These are phyloP conservation scores for Ochropleura plecta DNA, from an alignment of 2,888 invertebrate genomes.

Conservation along the genomic window DNA sequence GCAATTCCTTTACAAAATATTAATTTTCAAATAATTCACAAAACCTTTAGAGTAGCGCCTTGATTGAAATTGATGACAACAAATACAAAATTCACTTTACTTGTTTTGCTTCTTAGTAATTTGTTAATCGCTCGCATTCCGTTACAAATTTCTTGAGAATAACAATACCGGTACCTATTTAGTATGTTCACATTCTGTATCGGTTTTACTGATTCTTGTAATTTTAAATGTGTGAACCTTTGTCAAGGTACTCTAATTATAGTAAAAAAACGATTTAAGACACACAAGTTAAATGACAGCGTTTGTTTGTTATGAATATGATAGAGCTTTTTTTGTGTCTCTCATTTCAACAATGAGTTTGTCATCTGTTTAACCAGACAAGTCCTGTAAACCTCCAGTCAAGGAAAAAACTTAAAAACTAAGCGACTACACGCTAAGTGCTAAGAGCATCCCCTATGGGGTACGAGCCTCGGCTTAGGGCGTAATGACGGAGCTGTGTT, in stretches of 20 bases:
- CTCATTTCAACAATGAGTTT: too few species aligned
- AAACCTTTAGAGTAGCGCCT: conserved; percentile 46
- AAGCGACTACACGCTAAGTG: too few species aligned
- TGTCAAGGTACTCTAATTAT: neutral
- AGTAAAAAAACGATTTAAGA: neutral
- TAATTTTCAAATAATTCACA: conserved; percentile 47
- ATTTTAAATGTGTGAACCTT: conserved; percentile 22
- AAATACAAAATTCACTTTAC: conserved; percentile 61
- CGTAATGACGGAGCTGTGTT: too few species aligned
- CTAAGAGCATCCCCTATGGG: too few species aligned
- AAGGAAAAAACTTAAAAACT: too few species aligned
- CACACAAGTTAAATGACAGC: neutral
- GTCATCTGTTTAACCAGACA: too few species aligned
- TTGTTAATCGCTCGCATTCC: conserved; percentile 58
- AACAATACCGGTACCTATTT: conserved; percentile 34
- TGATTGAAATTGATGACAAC: conserved; percentile 63
- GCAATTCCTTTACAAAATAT: conserved; percentile 50
- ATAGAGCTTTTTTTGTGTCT: too few species aligned
- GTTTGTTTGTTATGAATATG: neutral
- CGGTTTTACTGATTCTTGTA: conserved; percentile 13
- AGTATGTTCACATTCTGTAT: conserved; percentile 23
- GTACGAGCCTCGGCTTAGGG: too few species aligned
- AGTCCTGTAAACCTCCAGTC: too few species aligned
- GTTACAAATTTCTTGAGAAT: conserved; percentile 40
- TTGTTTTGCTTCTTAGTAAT: conserved; percentile 61